Conservation (phyloP, 2,113 vertebrate genomes). For the Antennarius striatus region DNA sequence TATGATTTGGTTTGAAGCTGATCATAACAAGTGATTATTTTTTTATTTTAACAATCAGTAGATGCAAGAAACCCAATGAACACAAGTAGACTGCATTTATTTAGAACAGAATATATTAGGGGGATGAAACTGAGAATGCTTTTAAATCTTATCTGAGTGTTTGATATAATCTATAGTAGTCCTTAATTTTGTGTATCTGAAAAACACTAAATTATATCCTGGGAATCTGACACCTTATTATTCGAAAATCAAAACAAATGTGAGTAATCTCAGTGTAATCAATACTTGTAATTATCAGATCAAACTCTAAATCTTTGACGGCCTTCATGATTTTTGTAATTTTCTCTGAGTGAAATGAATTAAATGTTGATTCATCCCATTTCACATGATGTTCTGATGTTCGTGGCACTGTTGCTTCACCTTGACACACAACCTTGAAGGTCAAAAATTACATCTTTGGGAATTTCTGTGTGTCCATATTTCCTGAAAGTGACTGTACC, state of each 20-base stretch:
- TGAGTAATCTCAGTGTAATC: neutral
- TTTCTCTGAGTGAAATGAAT: slow-evolving; percentile 20
- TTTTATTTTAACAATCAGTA: slow-evolving; percentile 11
- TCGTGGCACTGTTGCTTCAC: neutral
- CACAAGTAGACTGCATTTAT: neutral
- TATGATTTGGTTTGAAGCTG: slow-evolving; percentile 4
- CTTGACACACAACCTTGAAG: neutral
- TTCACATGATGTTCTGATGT: neutral
- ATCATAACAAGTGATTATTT: neutral
- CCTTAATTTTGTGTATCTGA: slow-evolving; percentile 1
- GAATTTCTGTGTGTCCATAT: neutral
- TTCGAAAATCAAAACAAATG: slow-evolving; percentile 1
- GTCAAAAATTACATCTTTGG: neutral
- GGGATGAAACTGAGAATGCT: slow-evolving; percentile 10
- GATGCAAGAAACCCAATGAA: neutral
- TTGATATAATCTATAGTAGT: neutral
- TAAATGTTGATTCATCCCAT: slow-evolving; percentile 22
- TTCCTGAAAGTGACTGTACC: neutral
- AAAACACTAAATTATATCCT: neutral
- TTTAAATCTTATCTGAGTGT: slow-evolving; percentile 2
- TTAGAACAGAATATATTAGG: neutral
- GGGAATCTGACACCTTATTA: too few species aligned
- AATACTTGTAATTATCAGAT: too few species aligned
- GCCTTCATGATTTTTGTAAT: slow-evolving; percentile 9
- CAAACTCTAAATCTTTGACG: too few species aligned